Percentiles rank a stretch among this genome's conserved stretches.
These are phyloP conservation scores for Dryadula phaetusa DNA, from an alignment of 2,888 invertebrate species.

Conservation along the genomic window DNA sequence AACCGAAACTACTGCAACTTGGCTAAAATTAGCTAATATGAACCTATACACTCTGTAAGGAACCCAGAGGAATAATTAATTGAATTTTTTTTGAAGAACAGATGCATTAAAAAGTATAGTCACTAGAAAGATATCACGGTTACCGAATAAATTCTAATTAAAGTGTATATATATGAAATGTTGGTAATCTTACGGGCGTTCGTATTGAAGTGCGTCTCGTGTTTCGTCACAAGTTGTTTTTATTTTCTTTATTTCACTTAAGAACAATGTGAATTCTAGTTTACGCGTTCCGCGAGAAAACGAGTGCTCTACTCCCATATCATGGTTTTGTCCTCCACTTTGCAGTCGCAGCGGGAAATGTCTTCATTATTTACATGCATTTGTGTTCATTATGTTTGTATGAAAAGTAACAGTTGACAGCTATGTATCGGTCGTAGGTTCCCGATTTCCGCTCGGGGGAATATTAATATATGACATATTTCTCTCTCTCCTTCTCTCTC, in stretches of 20 bases:
- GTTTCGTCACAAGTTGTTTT: neutral
- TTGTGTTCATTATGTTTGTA: neutral
- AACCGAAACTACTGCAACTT: too few species aligned
- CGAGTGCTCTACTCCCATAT: neutral
- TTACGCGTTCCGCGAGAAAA: constrained; percentile 10
- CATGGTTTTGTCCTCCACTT: constrained; percentile 15
- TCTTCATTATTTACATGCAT: neutral
- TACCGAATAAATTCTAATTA: too few species aligned
- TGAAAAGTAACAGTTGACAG: too few species aligned
- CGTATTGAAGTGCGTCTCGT: neutral
- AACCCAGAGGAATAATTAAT: too few species aligned
- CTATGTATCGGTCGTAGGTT: too few species aligned
- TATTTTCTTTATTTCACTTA: neutral
- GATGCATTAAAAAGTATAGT: too few species aligned
- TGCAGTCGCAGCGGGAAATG: neutral
- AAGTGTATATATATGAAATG: neutral
- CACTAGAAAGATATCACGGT: too few species aligned
- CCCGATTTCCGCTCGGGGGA: neutral
- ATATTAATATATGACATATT: neutral
- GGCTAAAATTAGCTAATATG: too few species aligned
- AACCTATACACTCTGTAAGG: too few species aligned
- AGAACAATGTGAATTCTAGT: constrained; percentile 12
- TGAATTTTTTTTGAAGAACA: too few species aligned
- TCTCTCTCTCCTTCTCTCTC: too few species aligned
- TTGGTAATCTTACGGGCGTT: neutral